A percentile compares a stretch with the other conserved stretches of the same genome.
These are phyloP conservation scores for Schlechtendalia chinensis DNA, from an alignment of 1,140 invertebrate genomes.

Conservation along the genomic window DNA sequence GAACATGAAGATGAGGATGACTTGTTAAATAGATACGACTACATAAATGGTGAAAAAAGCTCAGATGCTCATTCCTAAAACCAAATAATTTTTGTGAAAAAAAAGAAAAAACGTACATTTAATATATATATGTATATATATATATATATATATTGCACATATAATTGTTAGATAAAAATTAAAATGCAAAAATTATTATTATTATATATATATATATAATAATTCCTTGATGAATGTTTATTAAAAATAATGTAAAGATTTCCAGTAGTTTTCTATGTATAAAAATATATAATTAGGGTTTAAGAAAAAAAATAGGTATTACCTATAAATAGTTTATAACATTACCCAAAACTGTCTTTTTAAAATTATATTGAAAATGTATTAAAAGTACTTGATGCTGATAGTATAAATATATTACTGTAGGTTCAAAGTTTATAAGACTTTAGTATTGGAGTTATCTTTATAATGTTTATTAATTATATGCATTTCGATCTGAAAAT, in stretches of 20 bases:
- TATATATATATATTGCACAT: background rate
- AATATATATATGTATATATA: too few species aligned
- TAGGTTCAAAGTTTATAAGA: background rate
- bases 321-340: background rate
- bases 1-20: constrained; percentile 26
- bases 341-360: background rate
- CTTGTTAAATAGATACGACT: constrained; percentile 21
- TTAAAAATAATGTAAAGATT: background rate
- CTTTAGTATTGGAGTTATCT: background rate
- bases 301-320: constrained; percentile 1
- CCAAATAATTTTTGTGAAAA: background rate
- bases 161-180: background rate
- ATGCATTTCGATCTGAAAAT: constrained; percentile 36
- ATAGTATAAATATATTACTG: background rate
- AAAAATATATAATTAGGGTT: background rate
- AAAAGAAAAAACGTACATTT: background rate
- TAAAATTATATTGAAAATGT: background rate
- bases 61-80: constrained; percentile 13
- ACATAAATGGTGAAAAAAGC: constrained; percentile 28
- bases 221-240: constrained; percentile 7
- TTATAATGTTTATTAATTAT: constrained; percentile 17
- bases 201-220: too few species aligned
- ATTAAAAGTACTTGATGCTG: background rate
- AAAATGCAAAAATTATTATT: constrained; percentile 21
- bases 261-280: constrained; percentile 10